phyloP scores from a whole-genome alignment of 2,797 vertebrate genomes.

The Silurus lanzhouensis region DNA sequence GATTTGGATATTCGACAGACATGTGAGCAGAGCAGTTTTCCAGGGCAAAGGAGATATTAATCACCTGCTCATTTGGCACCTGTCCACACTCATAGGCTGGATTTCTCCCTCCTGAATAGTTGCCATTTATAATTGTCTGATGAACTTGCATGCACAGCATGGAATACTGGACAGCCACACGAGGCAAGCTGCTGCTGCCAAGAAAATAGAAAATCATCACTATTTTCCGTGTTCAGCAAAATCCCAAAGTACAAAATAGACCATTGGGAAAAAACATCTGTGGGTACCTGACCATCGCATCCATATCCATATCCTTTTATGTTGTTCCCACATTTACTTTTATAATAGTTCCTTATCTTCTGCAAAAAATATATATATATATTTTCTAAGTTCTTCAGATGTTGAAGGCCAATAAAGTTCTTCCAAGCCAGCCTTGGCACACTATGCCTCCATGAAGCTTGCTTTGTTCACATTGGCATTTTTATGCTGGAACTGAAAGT shows the following conservation, averaged over 20 bases:
- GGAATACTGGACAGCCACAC: background rate
- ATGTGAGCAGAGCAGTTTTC: conserved; percentile 6
- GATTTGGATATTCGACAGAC: background rate
- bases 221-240: background rate
- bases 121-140: conserved; percentile 8
- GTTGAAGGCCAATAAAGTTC: background rate
- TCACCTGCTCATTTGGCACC: conserved; percentile 9
- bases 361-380: no score
- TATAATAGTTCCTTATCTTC: background rate
- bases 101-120: conserved; percentile 14
- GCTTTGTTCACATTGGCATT: background rate
- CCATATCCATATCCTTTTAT: background rate
- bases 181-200: background rate
- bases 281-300: background rate
- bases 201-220: background rate
- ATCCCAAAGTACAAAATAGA: background rate
- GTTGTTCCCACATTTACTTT: background rate
- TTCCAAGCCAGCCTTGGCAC: background rate
- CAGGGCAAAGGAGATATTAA: conserved; percentile 7
- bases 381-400: no score
- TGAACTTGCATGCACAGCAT: conserved; percentile 8
- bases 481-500: no score
- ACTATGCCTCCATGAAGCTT: no score
- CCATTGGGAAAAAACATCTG: background rate
- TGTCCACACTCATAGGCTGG: conserved; percentile 8